Evolutionary conservation across 2,888 invertebrate genomes (phyloP).

Genomic region (Hirtodrosophila trivittata): DNA sequence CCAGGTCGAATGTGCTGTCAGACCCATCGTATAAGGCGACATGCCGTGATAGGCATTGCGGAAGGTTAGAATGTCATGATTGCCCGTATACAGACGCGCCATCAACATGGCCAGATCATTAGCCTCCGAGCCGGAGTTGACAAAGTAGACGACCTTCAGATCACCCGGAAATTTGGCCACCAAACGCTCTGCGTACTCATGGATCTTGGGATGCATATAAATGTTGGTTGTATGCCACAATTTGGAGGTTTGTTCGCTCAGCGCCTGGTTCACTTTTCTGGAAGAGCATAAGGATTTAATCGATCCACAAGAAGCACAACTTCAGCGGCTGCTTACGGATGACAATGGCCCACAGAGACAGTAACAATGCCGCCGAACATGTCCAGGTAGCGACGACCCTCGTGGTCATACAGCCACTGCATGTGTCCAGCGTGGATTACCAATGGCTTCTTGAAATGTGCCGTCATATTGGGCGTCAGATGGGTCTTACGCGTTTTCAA

Average conservation of each 20-base stretch:
- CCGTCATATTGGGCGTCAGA: slow-evolving; percentile 89
- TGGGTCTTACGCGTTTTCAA: slow-evolving; percentile 86
- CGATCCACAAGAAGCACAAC: not conserved
- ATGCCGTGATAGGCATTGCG: slow-evolving; percentile 97
- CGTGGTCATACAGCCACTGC: slow-evolving; percentile 96
- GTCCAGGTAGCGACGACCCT: slow-evolving; percentile 94
- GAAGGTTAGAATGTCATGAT: slow-evolving; percentile 93
- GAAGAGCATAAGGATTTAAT: not conserved
- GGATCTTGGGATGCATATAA: slow-evolving; percentile 94
- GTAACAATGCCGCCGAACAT: slow-evolving; percentile 99
- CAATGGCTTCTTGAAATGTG: slow-evolving; percentile 92
- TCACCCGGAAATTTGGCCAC: slow-evolving; percentile 92
- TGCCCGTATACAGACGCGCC: slow-evolving; percentile 93
- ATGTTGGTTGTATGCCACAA: slow-evolving; percentile 97
- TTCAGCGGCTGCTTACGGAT: slow-evolving; percentile 90
- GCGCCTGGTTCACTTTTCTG: slow-evolving; percentile 93
- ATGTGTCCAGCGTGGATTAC: slow-evolving; percentile 93
- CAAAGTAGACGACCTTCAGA: slow-evolving; percentile 95
- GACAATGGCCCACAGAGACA: slow-evolving; percentile 98
- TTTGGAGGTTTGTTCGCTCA: slow-evolving; percentile 90
- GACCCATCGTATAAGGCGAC: slow-evolving; percentile 92
- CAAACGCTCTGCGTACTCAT: slow-evolving; percentile 94
- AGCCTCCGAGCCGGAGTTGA: slow-evolving; percentile 98
- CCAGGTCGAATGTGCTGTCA: slow-evolving; percentile 92
- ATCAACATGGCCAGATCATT: slow-evolving; percentile 96